Evolutionary conservation across 2,888 invertebrate species (phyloP), one percentile per base, ranked within the genome.

Genomic region (Drosophila koepferae): DNA sequence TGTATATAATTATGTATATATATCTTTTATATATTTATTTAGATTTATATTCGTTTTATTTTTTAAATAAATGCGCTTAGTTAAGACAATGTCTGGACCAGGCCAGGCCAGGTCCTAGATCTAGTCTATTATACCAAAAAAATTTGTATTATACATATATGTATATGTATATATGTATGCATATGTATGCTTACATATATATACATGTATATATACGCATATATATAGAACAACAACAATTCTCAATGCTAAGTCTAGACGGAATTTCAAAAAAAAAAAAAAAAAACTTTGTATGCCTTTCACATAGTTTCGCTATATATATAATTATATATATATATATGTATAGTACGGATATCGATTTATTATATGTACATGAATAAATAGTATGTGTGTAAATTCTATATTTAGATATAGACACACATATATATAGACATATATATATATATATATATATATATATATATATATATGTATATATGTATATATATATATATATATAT

Each of bases 291-390:
- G 1, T 46, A 36, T 70, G 51, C 41, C 41, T 69, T 70, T 73
- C 77, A 69, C 67, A 73, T 71, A 71, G 55, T 44, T 69, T 38
- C 4, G 12, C 0, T 38, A 38, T 38, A 4, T 38, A 12, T 14
- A 38, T 38, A 14, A 3, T 12, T 36, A 36, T 38, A 14, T 38
- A 38, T 38, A 38, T 38, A 16, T 49, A 18, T 51, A 18, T 51
- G 12, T 76, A 58, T 58, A 34, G n/a, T 51, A 40, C 54, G 66
- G 38, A 43, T 74, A 63, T 74, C 43, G 38, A 65, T 64, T 66
- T 49, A 60, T 63, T 71, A 85, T 84, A 59, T 84, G 18, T 51
- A 85, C 84, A 85, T 74, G 81, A 85, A 84, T 85, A 82, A 80
- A 81, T 87, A 74, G 63, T 63, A 31, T 63, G 3, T 56, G 23